A percentile compares a stretch with the other conserved stretches of the same genome.
phyloP scores from a whole-genome alignment of 2,797 vertebrate species.

The Chelon auratus region DNA sequence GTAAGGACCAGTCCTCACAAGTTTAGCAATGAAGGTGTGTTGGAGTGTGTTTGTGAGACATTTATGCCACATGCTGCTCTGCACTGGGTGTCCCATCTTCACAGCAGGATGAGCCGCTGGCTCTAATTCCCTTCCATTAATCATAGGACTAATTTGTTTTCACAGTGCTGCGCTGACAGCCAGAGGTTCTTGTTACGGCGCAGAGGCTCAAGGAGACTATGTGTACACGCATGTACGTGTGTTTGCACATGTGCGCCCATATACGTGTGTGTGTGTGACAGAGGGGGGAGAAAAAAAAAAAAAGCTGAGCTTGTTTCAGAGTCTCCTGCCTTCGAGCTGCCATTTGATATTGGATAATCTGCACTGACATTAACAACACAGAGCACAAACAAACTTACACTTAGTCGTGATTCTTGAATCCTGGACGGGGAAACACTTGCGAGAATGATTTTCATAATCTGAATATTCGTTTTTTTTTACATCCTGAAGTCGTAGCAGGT shows the following conservation, averaged over 20 bases:
- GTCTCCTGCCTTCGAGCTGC: not conserved
- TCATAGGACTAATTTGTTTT: constrained; percentile 86
- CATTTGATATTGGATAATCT: not conserved
- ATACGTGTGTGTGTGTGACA: constrained; percentile 23
- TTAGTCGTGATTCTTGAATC: not conserved
- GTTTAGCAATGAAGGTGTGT: constrained; percentile 7
- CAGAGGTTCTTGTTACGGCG: constrained; percentile 73
- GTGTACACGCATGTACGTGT: constrained; percentile 19
- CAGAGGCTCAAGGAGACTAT: constrained; percentile 42
- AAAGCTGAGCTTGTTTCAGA: constrained; percentile 2
- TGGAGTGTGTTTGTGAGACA: constrained; percentile 2
- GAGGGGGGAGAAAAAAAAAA: not conserved
- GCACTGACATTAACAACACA: not conserved
- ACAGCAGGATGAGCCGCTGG: constrained; percentile 75
- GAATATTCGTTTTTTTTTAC: not conserved
- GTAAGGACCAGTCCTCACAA: not conserved
- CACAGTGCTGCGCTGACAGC: constrained; percentile 79
- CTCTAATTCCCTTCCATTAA: constrained; percentile 81
- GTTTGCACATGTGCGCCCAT: constrained; percentile 2
- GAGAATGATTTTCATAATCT: not conserved
- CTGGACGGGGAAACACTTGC: not conserved
- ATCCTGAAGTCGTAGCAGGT: not conserved
- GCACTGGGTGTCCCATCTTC: constrained; percentile 69
- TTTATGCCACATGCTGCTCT: constrained; percentile 50
- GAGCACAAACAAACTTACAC: constrained; percentile 7